Base-by-base conservation (phyloP, 2,888 invertebrate species). In the Eupithecia vulgata region DNA sequence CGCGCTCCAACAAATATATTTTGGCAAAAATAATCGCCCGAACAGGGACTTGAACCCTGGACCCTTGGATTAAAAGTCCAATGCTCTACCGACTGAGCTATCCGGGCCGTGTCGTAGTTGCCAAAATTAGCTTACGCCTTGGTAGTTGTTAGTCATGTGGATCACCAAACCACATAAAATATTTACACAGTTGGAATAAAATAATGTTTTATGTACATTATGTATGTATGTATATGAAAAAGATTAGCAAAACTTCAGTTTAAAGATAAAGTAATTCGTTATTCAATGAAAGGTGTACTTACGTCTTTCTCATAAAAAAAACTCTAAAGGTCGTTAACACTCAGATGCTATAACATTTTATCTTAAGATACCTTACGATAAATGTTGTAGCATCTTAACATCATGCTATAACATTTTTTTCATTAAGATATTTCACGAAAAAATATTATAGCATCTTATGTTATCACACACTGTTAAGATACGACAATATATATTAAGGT, bases 11-110 rank as follows among this genome's bases (percentile, higher is more conserved):
- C 2, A 15, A 34, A 57, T 68, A 57, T 57, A 52, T 7, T n/a
- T 12, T n/a, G 30, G 21, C 69, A 78, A 80, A 78, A 74, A 68
- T n/a, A 34, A 64, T 78, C 95, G 95, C 95, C 95, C 95, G 95
- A 95, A 95, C 96, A 96, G 96, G 96, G 96, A 96, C 96, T 96
- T 96, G 96, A 96, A 96, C 96, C 96, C 96, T 96, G 96, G 96
- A 96, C 96, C 96, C 96, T 96, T 96, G 96, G 96, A 96, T 96
- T 96, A 96, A 96, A 96, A 96, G 96, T 95, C 96, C 95, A 96
- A 96, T 95, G 96, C 96, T 96, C 96, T 96, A 96, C 96, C 96
- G 95, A 96, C 96, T 96, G 96, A 96, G 96, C 96, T 96, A 96
- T 95, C 96, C 95, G 95, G 95, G 96, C 95, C 81, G 30, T 84